A percentile compares a stretch with the other conserved stretches of the same genome.
Conservation (phyloP, 2,888 invertebrate genomes). For the Parascotia fuliginaria region DNA sequence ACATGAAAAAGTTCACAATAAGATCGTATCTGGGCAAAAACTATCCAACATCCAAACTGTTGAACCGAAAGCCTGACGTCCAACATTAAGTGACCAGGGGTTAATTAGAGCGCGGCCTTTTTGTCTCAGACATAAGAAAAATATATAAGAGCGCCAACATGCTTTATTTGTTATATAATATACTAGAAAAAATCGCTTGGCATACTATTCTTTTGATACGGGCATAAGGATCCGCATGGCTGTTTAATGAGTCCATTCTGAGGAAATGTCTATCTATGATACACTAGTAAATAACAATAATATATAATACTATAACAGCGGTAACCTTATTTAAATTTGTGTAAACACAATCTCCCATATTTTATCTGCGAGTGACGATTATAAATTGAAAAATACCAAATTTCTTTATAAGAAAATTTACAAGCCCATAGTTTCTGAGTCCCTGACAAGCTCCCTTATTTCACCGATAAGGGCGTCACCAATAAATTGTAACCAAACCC, state of each 20-base stretch:
- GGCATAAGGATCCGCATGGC: too few species aligned
- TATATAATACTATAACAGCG: too few species aligned
- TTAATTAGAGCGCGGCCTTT: conserved; percentile 31
- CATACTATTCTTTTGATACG: conserved; percentile 3
- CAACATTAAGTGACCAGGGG: conserved; percentile 33
- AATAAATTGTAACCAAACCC: conserved; percentile 7
- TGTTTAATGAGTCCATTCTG: too few species aligned
- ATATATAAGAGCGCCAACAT: conserved; percentile 20
- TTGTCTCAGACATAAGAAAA: conserved; percentile 16
- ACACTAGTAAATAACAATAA: too few species aligned
- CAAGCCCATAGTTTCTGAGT: conserved; percentile 2
- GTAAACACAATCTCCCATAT: too few species aligned
- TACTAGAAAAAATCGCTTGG: conserved; percentile 22
- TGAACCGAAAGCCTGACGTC: conserved; percentile 16
- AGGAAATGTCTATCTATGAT: too few species aligned
- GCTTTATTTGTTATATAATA: conserved; percentile 9
- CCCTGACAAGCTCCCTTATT: not conserved
- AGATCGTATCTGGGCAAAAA: not conserved
- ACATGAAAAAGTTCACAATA: not conserved
- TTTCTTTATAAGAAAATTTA: not conserved
- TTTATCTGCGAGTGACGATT: not conserved
- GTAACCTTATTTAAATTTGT: too few species aligned
- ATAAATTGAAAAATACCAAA: not conserved
- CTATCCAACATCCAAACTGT: conserved; percentile 14
- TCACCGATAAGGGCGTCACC: conserved; percentile 7